Conservation (phyloP, 2,888 invertebrate genomes). For the Liposcelis brunnea region DNA sequence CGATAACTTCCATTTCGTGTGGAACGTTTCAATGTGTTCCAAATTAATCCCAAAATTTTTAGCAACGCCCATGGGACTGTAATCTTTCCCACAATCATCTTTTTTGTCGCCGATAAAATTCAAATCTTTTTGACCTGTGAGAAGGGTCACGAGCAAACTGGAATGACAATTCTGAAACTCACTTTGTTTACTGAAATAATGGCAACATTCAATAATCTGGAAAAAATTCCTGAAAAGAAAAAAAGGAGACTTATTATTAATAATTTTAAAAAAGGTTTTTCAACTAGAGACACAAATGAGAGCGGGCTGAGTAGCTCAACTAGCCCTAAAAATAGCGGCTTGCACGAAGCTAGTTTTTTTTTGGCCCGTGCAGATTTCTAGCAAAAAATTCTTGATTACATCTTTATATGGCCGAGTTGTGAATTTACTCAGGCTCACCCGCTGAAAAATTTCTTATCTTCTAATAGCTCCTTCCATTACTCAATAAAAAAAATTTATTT, state of each 20-base stretch:
- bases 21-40: conserved; percentile 67
- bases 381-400: no score
- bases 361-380: no score
- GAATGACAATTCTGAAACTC: no score
- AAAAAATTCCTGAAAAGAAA: conserved; percentile 41
- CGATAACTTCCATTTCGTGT: conserved; percentile 67
- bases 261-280: conserved; percentile 11
- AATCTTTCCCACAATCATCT: conserved; percentile 25
- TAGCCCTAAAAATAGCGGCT: no score
- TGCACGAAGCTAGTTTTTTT: no score
- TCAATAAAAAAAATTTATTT: conserved; percentile 13
- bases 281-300: no score
- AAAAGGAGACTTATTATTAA: no score
- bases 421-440: no score
- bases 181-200: conserved; percentile 45
- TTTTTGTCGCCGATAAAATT: conserved; percentile 20
- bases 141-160: conserved; percentile 23
- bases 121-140: conserved; percentile 28
- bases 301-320: no score
- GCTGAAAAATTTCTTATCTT: no score
- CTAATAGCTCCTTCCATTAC: no score
- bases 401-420: no score
- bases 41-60: conserved; percentile 61
- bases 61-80: conserved; percentile 60
- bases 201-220: conserved; percentile 69